phyloP scores from a whole-genome alignment of 1,140 invertebrate genomes.

The Drosophila funebris region DNA sequence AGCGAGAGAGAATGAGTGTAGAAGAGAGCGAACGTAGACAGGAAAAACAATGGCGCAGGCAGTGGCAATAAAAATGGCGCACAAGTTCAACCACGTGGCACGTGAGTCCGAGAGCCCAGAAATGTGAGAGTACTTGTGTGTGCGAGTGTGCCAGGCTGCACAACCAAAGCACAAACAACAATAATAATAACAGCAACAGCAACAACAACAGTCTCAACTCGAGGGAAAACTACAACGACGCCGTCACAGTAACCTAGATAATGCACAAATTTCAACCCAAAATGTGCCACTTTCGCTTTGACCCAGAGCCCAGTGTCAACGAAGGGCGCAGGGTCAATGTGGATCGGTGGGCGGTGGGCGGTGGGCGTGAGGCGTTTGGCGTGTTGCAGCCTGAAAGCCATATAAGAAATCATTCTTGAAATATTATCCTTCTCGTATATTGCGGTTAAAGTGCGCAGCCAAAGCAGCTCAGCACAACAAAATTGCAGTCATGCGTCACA shows the following conservation, averaged over 20 bases:
- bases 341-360: constrained; percentile 27
- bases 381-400: constrained; percentile 28
- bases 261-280: constrained; percentile 77
- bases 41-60: constrained; percentile 65
- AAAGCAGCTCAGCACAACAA: constrained; percentile 57
- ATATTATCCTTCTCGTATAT: constrained; percentile 73
- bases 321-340: constrained; percentile 76
- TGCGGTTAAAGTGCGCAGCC: constrained; percentile 77
- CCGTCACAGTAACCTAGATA: constrained; percentile 82
- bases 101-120: constrained; percentile 71
- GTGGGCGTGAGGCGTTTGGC: constrained; percentile 17
- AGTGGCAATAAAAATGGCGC: constrained; percentile 78
- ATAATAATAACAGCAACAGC: constrained; percentile 24
- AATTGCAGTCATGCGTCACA: constrained; percentile 75
- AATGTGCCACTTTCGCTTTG: constrained; percentile 81
- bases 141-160: constrained; percentile 65
- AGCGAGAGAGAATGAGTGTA: constrained; percentile 1
- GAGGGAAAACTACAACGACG: constrained; percentile 55
- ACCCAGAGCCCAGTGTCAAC: constrained; percentile 70
- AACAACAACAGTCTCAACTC: constrained; percentile 29
- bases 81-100: constrained; percentile 76
- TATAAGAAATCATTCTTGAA: constrained; percentile 80
- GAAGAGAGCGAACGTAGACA: constrained; percentile 9
- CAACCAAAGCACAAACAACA: constrained; percentile 50
- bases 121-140: constrained; percentile 56